Conservation (phyloP, 2,797 vertebrate genomes). For the Coreius guichenoti region DNA sequence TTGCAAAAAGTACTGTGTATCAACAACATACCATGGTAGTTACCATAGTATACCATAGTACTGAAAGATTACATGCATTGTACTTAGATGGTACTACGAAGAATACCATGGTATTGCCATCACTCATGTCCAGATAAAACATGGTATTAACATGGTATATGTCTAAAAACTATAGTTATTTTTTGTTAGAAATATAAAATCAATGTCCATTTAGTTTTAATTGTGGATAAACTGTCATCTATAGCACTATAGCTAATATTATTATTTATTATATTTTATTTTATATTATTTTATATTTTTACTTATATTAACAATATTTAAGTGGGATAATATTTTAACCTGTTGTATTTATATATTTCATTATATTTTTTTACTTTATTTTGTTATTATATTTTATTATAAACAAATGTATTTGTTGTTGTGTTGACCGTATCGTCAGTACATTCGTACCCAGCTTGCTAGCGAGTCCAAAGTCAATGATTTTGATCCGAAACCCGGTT, state of each 20-base stretch:
- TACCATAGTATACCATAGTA: too few species aligned
- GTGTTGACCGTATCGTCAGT: neutral
- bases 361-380: neutral
- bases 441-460: constrained; percentile 77
- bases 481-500: constrained; percentile 81
- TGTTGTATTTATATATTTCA: neutral
- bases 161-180: neutral
- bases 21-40: neutral
- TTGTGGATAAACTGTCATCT: neutral
- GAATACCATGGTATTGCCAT: neutral
- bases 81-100: neutral
- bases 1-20: neutral
- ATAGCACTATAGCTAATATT: neutral
- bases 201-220: neutral
- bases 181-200: neutral
- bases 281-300: neutral
- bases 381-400: neutral
- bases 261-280: neutral
- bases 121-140: neutral
- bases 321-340: neutral
- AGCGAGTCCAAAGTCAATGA: constrained; percentile 89
- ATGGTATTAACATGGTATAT: neutral
- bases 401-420: neutral
- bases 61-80: neutral
- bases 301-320: neutral